These are phyloP conservation scores for Thunnus thynnus DNA, from an alignment of 2,113 vertebrate species.

Conservation along the genomic window DNA sequence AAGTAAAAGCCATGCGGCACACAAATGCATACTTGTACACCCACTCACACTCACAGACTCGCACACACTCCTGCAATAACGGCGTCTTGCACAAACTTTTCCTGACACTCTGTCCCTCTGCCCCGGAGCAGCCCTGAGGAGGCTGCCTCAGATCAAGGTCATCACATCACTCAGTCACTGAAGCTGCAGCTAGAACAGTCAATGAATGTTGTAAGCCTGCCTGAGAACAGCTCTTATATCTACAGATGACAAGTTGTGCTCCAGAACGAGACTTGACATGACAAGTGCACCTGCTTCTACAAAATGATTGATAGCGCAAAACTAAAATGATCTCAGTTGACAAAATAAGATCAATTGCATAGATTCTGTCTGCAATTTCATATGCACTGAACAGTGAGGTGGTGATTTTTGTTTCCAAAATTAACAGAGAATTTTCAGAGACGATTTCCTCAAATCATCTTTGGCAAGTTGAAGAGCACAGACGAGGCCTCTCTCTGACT, in stretches of 20 bases:
- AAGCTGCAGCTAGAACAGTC: constrained; percentile 40
- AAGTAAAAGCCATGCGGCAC: not conserved
- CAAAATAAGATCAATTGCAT: not conserved
- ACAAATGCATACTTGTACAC: not conserved
- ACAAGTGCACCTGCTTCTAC: constrained; percentile 51
- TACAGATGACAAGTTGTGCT: constrained; percentile 17
- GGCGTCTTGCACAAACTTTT: constrained; percentile 67
- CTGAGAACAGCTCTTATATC: constrained; percentile 26
- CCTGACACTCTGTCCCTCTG: constrained; percentile 68
- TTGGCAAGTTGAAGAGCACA: constrained; percentile 57
- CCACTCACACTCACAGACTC: not conserved
- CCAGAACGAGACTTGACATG: constrained; percentile 24
- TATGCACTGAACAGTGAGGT: not conserved
- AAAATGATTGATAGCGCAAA: constrained; percentile 31
- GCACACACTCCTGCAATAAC: constrained; percentile 40
- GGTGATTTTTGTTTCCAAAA: constrained; percentile 17
- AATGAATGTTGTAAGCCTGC: constrained; percentile 11
- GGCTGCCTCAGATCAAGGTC: constrained; percentile 64
- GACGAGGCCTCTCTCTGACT: constrained; percentile 59
- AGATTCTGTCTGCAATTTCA: not conserved
- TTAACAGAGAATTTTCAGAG: constrained; percentile 16
- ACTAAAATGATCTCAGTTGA: constrained; percentile 13
- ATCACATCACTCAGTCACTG: constrained; percentile 39
- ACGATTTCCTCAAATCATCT: constrained; percentile 50
- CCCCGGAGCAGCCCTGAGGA: constrained; percentile 75